A percentile compares a stretch with the other conserved stretches of the same genome.
phyloP scores from a whole-genome alignment of 2,113 vertebrate species.

The Sakesphorus luctuosus region DNA sequence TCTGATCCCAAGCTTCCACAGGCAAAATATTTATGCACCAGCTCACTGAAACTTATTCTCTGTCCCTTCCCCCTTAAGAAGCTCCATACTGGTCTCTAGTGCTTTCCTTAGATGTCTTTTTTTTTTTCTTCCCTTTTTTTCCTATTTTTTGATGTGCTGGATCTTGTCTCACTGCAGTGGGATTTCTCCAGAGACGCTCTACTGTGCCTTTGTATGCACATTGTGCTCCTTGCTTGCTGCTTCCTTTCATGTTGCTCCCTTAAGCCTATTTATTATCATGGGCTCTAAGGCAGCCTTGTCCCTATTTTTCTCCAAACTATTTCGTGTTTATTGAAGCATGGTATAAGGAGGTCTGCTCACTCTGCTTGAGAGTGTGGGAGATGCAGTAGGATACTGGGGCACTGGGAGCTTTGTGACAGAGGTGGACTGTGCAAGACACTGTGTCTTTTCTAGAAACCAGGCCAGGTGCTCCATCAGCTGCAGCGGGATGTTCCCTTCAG shows the following conservation, averaged over 20 bases:
- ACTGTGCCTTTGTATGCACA: not conserved
- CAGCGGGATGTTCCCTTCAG: not conserved
- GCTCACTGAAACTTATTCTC: not conserved
- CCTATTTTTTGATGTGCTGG: not conserved
- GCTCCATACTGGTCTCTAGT: not conserved
- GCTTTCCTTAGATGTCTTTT: not conserved
- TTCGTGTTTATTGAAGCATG: not conserved
- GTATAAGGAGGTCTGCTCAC: not conserved
- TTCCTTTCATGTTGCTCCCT: not conserved
- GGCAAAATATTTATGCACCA: conserved; percentile 8
- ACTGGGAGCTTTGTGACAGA: not conserved
- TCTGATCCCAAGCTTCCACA: not conserved
- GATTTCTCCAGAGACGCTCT: not conserved
- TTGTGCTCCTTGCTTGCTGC: not conserved
- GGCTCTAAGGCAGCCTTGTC: not conserved
- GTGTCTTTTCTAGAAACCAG: not conserved
- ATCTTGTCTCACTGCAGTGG: not conserved
- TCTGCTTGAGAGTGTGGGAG: not conserved
- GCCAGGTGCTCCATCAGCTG: accelerated
- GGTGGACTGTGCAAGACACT: not conserved
- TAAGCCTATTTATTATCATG: not conserved
- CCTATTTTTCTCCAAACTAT: not conserved
- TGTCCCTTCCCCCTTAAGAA: not conserved
- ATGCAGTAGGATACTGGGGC: not conserved
- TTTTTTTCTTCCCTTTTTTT: not conserved